These are phyloP conservation scores for Narcine bancroftii DNA, from an alignment of 2,113 vertebrate genomes.

Conservation along the genomic window DNA sequence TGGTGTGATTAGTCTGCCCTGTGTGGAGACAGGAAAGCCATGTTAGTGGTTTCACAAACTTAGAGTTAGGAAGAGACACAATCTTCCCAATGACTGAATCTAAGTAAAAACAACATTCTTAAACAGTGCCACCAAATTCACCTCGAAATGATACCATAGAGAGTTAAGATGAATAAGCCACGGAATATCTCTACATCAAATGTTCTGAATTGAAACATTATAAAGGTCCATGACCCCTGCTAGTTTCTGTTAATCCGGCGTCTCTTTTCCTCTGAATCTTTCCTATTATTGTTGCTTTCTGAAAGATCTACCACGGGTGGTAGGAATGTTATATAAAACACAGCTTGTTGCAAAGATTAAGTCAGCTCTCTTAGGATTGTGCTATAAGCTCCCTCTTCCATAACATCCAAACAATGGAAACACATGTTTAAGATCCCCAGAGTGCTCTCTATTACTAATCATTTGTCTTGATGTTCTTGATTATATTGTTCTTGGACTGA, in stretches of 20 bases:
- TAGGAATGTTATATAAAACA: conserved; percentile 32
- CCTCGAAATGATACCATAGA: neutral
- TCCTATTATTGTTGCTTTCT: conserved; percentile 13
- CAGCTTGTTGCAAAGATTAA: conserved; percentile 33
- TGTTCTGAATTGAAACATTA: neutral
- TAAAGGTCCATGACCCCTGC: neutral
- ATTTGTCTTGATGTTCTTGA: conserved; percentile 25
- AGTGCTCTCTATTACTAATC: conserved; percentile 3
- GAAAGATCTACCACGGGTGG: conserved; percentile 14
- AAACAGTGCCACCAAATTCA: neutral
- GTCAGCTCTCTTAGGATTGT: conserved; percentile 27
- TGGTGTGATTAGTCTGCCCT: neutral
- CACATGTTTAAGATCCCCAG: conserved; percentile 32
- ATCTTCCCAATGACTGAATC: no score
- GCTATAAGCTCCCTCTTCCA: conserved; percentile 14
- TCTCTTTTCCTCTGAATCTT: neutral
- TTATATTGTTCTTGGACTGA: conserved; percentile 33
- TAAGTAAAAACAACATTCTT: neutral
- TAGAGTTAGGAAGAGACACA: neutral
- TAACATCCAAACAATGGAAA: conserved; percentile 33
- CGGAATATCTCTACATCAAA: neutral
- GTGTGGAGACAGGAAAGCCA: conserved; percentile 22
- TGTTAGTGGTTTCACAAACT: neutral
- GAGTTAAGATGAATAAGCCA: neutral
- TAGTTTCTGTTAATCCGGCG: neutral